A percentile compares a stretch with the other conserved stretches of the same genome.
phyloP scores from a whole-genome alignment of 2,888 invertebrate species.

The Dasysyrphus albostriatus region DNA sequence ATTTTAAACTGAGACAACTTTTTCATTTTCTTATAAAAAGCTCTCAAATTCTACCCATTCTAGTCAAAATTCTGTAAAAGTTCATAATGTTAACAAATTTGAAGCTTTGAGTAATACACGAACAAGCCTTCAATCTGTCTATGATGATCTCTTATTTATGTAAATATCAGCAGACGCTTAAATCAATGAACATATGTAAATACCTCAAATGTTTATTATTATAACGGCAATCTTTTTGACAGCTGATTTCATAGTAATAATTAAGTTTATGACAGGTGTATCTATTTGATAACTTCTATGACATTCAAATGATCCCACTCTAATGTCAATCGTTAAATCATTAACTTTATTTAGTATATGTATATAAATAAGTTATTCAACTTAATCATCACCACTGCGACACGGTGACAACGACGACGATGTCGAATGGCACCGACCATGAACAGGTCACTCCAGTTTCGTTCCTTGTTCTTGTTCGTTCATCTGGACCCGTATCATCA shows the following conservation, averaged over 20 bases:
- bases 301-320: slow-evolving; percentile 6
- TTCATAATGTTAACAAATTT: too few species aligned
- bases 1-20: too few species aligned
- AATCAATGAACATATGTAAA: too few species aligned
- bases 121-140: too few species aligned
- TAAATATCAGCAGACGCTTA: too few species aligned
- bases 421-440: background rate
- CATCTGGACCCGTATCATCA: slow-evolving; percentile 32
- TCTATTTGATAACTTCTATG: slow-evolving; percentile 19
- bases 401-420: background rate
- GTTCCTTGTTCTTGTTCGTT: slow-evolving; percentile 31
- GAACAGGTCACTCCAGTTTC: slow-evolving; percentile 41
- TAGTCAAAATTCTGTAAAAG: too few species aligned
- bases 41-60: too few species aligned
- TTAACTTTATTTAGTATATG: slow-evolving; percentile 5
- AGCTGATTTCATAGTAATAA: background rate
- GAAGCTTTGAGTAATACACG: too few species aligned
- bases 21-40: too few species aligned
- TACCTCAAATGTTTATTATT: too few species aligned
- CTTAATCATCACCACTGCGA: background rate
- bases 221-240: background rate
- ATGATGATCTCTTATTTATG: too few species aligned
- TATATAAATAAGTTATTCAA: slow-evolving; percentile 24
- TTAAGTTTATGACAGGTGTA: background rate
- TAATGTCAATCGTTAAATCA: slow-evolving; percentile 26